Conservation (phyloP, 2,888 invertebrate genomes). For the Nymphalis c-album region DNA sequence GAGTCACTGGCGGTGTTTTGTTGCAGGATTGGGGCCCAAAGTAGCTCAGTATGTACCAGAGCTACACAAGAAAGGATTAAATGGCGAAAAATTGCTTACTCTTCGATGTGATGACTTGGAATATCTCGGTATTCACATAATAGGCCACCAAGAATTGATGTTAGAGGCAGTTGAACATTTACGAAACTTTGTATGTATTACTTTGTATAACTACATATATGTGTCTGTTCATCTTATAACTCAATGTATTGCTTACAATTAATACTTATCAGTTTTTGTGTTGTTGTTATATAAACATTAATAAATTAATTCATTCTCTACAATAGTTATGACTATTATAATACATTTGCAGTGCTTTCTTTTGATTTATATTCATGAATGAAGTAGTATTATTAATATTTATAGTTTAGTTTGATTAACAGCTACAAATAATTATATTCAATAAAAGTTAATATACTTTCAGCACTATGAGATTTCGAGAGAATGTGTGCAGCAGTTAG, state of each 20-base stretch:
- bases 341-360: no score
- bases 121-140: slow-evolving; percentile 90
- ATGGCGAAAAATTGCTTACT: slow-evolving; percentile 90
- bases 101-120: slow-evolving; percentile 94
- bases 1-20: slow-evolving; percentile 43
- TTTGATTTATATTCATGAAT: no score
- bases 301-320: neutral
- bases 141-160: slow-evolving; percentile 96
- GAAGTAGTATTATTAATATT: no score
- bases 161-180: slow-evolving; percentile 95
- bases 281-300: slow-evolving; percentile 1
- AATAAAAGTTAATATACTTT: neutral
- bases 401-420: no score
- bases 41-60: slow-evolving; percentile 90
- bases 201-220: neutral
- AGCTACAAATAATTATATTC: no score
- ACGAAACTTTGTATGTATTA: slow-evolving; percentile 88
- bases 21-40: slow-evolving; percentile 87
- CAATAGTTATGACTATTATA: no score
- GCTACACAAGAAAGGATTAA: slow-evolving; percentile 90
- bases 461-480: slow-evolving; percentile 95
- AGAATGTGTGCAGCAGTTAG: slow-evolving; percentile 80
- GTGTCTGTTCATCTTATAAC: neutral
- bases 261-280: neutral
- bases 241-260: neutral